Evolutionary conservation across 2,797 vertebrate genomes (phyloP), one percentile per base, ranked within the genome.

Genomic region (Buphagus erythrorhynchus): DNA sequence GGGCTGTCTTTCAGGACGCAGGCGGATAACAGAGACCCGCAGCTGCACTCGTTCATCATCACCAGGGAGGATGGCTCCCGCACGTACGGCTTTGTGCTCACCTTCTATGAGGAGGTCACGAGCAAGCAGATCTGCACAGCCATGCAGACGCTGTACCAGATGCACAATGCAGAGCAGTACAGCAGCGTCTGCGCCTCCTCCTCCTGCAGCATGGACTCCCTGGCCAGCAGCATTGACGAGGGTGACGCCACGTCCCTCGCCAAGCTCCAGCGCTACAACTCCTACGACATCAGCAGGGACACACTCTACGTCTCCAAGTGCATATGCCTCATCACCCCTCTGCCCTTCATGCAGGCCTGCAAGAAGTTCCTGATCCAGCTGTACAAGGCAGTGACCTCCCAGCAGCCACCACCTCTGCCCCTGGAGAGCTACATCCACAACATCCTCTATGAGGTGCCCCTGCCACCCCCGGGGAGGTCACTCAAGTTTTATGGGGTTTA

Each of bases 351-450:
- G 97, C 99, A 99, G 58, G 99, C 99, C 76, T 99, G 99, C 86
- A 99, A 98, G 66, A 99, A 99, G 91, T 99, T 99, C 95, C 98
- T 99, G 67, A 95, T 98, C 74, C 99, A 99, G 97, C 98, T 99
- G 29, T 98, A 99, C 88, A 98, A 97, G 86, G 99, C 99, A 0
- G 99, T 99, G 35, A 98, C 98, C 2, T 99, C 99, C 3, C 98
- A 98, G 86, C 98, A 98, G 55, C 99, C 99, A 0, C 99, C 99
- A 0, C 99, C 99, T 6, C 98, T 99, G 45, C 99, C 99, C 2
- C 97, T 99, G 72, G 99, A 99, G 95, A 99, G 99, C 98, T 99
- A 99, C 95, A 98, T 99, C 97, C 98, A 99, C 93, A 99, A 99
- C 84, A 98, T 99, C 93, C 98, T 99, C 67, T 99, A 99, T 0